A percentile compares a stretch with the other conserved stretches of the same genome.
Conservation (phyloP, 2,888 invertebrate genomes). For the Trissolcus brochymenae region DNA sequence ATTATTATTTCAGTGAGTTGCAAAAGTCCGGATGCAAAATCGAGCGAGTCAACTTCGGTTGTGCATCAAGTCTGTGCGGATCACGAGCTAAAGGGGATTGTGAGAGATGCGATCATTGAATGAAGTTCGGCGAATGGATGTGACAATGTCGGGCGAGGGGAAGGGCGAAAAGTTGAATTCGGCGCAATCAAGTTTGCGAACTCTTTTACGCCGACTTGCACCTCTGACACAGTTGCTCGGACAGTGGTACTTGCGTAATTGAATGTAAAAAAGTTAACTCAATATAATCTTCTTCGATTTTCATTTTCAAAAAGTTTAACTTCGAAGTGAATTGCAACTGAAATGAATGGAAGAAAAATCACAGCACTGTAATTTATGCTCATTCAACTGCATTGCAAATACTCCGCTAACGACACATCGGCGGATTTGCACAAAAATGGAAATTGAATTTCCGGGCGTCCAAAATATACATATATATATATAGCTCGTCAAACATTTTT, state of each 20-base stretch:
- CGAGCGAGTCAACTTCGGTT: constrained; percentile 11
- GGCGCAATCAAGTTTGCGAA: constrained; percentile 17
- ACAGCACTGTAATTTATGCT: constrained; percentile 3
- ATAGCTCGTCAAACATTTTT: no score
- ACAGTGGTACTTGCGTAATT: not conserved
- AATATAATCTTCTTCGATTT: no score
- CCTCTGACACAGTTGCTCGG: constrained; percentile 34
- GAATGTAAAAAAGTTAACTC: no score
- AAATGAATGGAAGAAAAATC: no score
- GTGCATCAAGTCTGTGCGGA: constrained; percentile 17
- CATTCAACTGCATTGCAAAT: constrained; percentile 20
- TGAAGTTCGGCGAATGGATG: constrained; percentile 22
- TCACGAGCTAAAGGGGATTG: constrained; percentile 2
- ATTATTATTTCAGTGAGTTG: constrained; percentile 6
- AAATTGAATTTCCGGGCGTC: no score
- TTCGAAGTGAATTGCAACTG: no score
- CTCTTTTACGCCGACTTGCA: constrained; percentile 14
- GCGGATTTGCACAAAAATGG: constrained; percentile 10
- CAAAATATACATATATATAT: no score
- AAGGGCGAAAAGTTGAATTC: constrained; percentile 4
- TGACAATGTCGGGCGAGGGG: constrained; percentile 11
- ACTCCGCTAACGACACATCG: constrained; percentile 19
- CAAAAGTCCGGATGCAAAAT: constrained; percentile 23
- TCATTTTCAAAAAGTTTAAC: no score
- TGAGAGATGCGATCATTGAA: constrained; percentile 26